Percentiles rank a stretch among this genome's conserved stretches.
Evolutionary conservation across 2,113 vertebrate species (phyloP).

Genomic region (Columba janthina): DNA sequence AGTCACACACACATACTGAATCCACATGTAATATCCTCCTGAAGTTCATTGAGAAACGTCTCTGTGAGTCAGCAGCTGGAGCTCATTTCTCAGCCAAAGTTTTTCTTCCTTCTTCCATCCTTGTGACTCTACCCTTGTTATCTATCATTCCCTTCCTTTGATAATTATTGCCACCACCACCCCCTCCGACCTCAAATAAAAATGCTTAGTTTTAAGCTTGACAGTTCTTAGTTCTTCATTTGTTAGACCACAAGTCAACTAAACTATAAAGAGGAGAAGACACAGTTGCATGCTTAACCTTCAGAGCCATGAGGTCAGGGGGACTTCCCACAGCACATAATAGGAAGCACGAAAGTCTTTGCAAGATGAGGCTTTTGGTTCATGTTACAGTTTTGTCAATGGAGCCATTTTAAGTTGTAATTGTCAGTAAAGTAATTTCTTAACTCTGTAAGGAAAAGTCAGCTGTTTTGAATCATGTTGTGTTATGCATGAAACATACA

Average conservation of each 20-base stretch:
- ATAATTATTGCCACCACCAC: neutral
- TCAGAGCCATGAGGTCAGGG: neutral
- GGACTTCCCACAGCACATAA: neutral
- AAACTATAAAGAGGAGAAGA: neutral
- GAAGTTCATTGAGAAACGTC: neutral
- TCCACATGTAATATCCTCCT: neutral
- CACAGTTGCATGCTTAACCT: neutral
- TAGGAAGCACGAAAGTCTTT: neutral
- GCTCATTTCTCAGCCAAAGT: neutral
- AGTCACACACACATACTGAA: neutral
- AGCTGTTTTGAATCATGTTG: constrained; percentile 6
- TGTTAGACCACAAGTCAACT: neutral
- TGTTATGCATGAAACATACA: neutral
- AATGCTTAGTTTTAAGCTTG: neutral
- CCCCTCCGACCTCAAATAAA: neutral
- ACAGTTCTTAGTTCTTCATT: neutral
- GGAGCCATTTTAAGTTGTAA: neutral
- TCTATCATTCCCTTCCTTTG: neutral
- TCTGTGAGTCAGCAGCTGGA: neutral
- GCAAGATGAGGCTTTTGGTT: neutral
- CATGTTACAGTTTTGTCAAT: neutral
- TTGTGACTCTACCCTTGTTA: neutral
- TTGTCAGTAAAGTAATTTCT: neutral
- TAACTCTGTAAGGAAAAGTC: neutral
- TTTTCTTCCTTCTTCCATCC: neutral